phyloP scores from a whole-genome alignment of 2,113 vertebrate genomes.

The Myiagra hebetior region DNA sequence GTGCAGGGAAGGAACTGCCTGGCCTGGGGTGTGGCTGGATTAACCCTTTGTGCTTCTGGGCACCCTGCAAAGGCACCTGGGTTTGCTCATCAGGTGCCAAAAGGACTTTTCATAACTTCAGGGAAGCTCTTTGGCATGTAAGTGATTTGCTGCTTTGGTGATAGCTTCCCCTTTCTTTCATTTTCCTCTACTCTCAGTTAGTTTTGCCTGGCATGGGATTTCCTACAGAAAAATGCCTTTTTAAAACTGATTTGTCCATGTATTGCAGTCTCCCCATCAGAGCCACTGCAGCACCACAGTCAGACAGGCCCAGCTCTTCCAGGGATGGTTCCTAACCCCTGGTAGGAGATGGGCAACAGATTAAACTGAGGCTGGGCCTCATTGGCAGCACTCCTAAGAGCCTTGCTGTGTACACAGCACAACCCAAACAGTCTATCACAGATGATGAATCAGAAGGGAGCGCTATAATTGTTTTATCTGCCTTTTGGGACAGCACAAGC shows the following conservation, averaged over 20 bases:
- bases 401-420: background rate
- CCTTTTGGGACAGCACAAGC: constrained; percentile 46
- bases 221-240: background rate
- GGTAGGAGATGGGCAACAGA: background rate
- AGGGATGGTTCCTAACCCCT: background rate
- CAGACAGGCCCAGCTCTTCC: background rate
- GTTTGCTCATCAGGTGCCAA: background rate
- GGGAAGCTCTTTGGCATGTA: background rate
- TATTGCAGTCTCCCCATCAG: background rate
- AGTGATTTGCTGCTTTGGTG: background rate
- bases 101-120: background rate
- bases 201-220: background rate
- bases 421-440: constrained; percentile 22
- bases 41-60: background rate
- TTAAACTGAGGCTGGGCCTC: background rate
- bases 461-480: constrained; percentile 50
- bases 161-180: background rate
- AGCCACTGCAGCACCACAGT: background rate
- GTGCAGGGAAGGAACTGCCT: background rate
- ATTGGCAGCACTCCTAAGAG: background rate
- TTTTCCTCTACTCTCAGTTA: background rate
- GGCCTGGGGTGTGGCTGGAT: background rate
- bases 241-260: background rate
- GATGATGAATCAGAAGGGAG: constrained; percentile 46
- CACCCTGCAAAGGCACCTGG: background rate